Percentiles rank a stretch among this genome's conserved stretches.
Evolutionary conservation across 1,140 invertebrate genomes (phyloP).

Genomic region (Dendroctonus ponderosae): DNA sequence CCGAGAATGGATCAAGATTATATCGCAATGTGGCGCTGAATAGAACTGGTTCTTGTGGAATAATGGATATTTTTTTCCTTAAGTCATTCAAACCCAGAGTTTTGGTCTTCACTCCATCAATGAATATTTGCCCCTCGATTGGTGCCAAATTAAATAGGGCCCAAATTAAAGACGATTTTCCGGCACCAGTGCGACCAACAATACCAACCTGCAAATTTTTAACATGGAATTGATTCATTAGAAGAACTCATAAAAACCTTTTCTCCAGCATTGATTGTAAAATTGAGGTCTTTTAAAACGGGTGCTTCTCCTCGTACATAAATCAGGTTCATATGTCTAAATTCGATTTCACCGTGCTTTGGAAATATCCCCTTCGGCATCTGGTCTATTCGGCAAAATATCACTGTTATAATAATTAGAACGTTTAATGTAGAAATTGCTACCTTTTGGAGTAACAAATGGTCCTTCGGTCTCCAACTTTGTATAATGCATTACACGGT

Average conservation of each 20-base stretch:
- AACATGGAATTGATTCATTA: background rate
- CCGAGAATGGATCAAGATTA: conserved; percentile 81
- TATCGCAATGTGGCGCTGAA: conserved; percentile 49
- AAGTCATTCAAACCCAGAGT: conserved; percentile 63
- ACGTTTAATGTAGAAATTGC: background rate
- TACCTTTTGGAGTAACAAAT: conserved; percentile 50
- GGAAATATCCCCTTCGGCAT: conserved; percentile 40
- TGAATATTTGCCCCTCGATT: conserved; percentile 57
- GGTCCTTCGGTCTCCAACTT: conserved; percentile 61
- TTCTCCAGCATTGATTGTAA: conserved; percentile 63
- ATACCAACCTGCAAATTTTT: conserved; percentile 27
- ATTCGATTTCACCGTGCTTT: conserved; percentile 53
- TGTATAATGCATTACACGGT: conserved; percentile 74
- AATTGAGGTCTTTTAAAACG: conserved; percentile 68
- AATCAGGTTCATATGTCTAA: conserved; percentile 64
- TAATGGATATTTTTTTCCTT: conserved; percentile 56
- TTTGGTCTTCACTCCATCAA: conserved; percentile 63
- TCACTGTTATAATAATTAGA: too few species aligned
- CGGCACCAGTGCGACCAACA: conserved; percentile 46
- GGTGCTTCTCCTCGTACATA: conserved; percentile 63
- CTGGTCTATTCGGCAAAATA: conserved; percentile 16
- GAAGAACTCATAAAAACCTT: conserved; percentile 57
- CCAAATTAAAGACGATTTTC: conserved; percentile 75
- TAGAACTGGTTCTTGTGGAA: conserved; percentile 34
- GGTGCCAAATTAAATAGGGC: conserved; percentile 65